A percentile compares a stretch with the other conserved stretches of the same genome.
These are phyloP conservation scores for Andrena marginata DNA, from an alignment of 2,888 invertebrate genomes.

Conservation along the genomic window DNA sequence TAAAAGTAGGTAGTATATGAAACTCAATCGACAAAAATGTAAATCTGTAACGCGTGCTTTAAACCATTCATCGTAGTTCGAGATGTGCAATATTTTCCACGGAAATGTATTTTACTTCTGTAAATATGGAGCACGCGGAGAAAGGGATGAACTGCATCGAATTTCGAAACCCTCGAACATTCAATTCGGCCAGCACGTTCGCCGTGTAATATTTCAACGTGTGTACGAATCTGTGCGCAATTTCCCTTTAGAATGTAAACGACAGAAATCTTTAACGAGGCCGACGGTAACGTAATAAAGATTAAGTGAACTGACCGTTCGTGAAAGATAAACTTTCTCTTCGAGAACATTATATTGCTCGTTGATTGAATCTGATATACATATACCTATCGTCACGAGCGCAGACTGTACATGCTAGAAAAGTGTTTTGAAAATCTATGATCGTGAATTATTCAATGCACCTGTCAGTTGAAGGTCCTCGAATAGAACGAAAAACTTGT, in stretches of 20 bases:
- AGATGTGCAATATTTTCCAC: background rate
- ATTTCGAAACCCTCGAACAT: constrained; percentile 18
- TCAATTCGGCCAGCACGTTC: constrained; percentile 13
- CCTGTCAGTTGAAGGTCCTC: constrained; percentile 1
- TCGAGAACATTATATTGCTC: constrained; percentile 23
- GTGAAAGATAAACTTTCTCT: background rate
- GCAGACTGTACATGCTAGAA: background rate
- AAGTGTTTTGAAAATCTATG: background rate
- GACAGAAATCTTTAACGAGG: constrained; percentile 58
- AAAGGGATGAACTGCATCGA: constrained; percentile 10
- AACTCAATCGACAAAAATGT: background rate
- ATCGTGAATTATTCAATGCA: constrained; percentile 8
- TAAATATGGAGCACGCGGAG: background rate
- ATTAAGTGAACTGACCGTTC: background rate
- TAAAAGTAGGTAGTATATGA: too few relatives aligned
- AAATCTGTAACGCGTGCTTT: background rate
- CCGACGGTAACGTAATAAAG: constrained; percentile 2
- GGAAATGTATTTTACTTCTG: constrained; percentile 4
- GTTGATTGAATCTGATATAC: background rate
- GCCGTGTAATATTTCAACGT: constrained; percentile 27
- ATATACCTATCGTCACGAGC: background rate
- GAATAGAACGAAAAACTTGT: background rate
- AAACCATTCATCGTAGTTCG: background rate
- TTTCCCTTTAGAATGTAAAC: constrained; percentile 36
- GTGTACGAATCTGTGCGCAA: constrained; percentile 21